Evolutionary conservation across 2,797 vertebrate genomes (phyloP).

Genomic region (Borostomias antarcticus): DNA sequence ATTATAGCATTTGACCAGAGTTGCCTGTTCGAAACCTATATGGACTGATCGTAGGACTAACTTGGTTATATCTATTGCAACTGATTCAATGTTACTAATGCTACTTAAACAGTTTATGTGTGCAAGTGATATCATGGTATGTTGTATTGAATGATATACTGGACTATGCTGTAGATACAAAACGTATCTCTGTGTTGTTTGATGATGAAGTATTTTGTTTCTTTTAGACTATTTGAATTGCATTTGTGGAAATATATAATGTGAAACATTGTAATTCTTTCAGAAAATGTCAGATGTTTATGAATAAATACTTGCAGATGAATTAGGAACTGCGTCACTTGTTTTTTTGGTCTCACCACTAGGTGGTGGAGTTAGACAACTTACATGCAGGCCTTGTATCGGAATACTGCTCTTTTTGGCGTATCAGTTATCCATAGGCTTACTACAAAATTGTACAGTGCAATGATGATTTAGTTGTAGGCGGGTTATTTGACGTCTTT

Average conservation of each 20-base stretch:
- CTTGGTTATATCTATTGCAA: constrained; percentile 41
- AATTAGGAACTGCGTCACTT: constrained; percentile 17
- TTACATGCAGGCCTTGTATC: not conserved
- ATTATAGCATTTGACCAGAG: constrained; percentile 59
- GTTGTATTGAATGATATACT: constrained; percentile 55
- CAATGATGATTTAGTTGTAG: not conserved
- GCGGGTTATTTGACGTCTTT: not conserved
- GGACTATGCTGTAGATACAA: constrained; percentile 51
- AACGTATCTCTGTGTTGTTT: constrained; percentile 58
- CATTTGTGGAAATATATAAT: constrained; percentile 68
- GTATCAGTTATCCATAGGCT: too few species aligned
- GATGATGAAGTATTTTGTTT: constrained; percentile 37
- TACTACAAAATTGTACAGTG: not conserved
- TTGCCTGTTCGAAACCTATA: constrained; percentile 54
- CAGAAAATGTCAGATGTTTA: constrained; percentile 64
- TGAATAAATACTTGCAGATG: constrained; percentile 71
- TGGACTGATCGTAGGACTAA: constrained; percentile 36
- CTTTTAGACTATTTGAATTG: constrained; percentile 54
- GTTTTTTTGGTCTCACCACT: constrained; percentile 31
- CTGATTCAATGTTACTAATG: constrained; percentile 44
- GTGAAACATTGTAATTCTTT: constrained; percentile 66
- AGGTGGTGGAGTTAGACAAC: constrained; percentile 43
- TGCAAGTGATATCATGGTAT: constrained; percentile 55
- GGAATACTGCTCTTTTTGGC: not conserved
- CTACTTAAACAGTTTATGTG: constrained; percentile 51